Conservation (phyloP, 2,797 vertebrate species). For the Diglossa cyanea region DNA sequence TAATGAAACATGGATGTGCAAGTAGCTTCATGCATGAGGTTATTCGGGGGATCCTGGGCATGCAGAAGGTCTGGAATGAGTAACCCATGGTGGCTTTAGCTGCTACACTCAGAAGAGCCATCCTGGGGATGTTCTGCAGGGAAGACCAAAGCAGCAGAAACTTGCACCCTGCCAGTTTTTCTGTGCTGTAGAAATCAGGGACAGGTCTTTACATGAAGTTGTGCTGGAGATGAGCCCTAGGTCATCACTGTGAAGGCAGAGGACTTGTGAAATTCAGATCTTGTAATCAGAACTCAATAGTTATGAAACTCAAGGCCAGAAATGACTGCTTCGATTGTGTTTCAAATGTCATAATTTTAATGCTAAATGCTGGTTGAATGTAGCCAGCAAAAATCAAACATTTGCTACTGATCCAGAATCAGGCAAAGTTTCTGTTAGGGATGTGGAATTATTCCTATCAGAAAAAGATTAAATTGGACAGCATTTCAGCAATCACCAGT, state of each 20-base stretch:
- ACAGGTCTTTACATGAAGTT: neutral
- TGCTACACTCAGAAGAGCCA: neutral
- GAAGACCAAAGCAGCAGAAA: neutral
- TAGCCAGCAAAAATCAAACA: neutral
- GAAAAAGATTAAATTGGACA: constrained; percentile 18
- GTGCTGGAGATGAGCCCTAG: neutral
- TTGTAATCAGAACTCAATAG: neutral
- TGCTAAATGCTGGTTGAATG: neutral
- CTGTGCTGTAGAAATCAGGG: neutral
- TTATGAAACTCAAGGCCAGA: neutral
- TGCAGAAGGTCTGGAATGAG: neutral
- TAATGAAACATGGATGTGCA: neutral
- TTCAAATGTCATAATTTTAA: neutral
- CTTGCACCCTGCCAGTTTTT: neutral
- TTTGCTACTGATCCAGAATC: neutral
- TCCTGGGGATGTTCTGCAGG: neutral
- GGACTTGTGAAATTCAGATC: neutral
- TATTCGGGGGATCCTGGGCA: neutral
- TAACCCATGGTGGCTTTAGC: neutral
- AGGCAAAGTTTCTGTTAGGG: neutral
- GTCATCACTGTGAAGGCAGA: neutral
- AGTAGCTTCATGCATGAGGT: neutral
- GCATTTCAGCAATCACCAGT: neutral
- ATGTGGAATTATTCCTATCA: neutral
- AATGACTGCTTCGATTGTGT: neutral